phyloP scores from a whole-genome alignment of 2,113 vertebrate species.

The Haplotaxodon microlepis region DNA sequence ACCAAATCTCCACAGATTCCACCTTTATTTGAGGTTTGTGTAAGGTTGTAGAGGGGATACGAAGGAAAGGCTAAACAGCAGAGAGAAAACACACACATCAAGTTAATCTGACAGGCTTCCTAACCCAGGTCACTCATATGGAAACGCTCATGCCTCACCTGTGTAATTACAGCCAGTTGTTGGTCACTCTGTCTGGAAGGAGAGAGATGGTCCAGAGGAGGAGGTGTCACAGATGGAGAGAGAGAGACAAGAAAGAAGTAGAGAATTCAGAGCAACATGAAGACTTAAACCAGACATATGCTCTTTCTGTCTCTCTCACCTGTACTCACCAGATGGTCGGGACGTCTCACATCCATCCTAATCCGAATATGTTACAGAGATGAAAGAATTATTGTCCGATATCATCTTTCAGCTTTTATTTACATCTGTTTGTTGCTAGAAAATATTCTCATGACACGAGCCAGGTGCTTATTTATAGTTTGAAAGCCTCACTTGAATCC shows the following conservation, averaged over 20 bases:
- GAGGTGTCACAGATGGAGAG: constrained; percentile 24
- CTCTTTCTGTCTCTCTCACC: constrained; percentile 18
- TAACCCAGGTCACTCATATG: constrained; percentile 40
- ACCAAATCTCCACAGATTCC: constrained; percentile 14
- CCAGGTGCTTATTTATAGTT: background rate
- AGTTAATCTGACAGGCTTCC: constrained; percentile 53
- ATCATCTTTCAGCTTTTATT: background rate
- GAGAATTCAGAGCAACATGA: background rate
- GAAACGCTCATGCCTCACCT: constrained; percentile 58
- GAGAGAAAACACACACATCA: constrained; percentile 49
- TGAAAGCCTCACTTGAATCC: constrained; percentile 10
- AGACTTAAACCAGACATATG: constrained; percentile 2
- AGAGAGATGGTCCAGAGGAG: background rate
- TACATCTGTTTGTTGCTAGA: background rate
- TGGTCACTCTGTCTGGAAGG: constrained; percentile 1
- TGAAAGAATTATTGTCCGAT: constrained; percentile 15
- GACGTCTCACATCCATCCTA: background rate
- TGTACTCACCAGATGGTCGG: background rate
- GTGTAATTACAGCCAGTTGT: constrained; percentile 36
- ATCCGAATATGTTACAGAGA: constrained; percentile 30
- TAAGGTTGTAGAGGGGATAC: constrained; percentile 5
- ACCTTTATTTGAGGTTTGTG: background rate
- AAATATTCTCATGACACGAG: background rate
- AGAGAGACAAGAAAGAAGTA: background rate
- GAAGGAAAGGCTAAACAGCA: background rate